Evolutionary conservation across 1,140 invertebrate species (phyloP).

Genomic region (Uloborus diversus): DNA sequence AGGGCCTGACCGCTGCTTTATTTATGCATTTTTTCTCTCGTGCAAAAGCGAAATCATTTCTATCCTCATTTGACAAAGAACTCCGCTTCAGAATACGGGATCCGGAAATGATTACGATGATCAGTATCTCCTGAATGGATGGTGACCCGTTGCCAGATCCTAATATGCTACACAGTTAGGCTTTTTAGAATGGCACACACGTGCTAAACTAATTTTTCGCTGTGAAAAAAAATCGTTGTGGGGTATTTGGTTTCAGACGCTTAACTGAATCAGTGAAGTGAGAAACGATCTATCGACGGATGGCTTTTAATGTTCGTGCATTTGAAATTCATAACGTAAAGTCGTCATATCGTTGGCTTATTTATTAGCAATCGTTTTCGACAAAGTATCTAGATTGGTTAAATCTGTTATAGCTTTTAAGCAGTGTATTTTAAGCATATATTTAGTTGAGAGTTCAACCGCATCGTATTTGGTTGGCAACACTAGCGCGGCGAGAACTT

Average conservation of each 20-base stretch:
- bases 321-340: too few species aligned
- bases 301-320: too few species aligned
- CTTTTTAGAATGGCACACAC: slow-evolving; percentile 4
- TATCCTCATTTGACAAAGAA: slow-evolving; percentile 15
- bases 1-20: slow-evolving; percentile 23
- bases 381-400: too few species aligned
- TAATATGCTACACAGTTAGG: not conserved
- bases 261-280: not conserved
- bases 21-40: not conserved
- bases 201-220: not conserved
- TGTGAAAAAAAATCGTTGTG: not conserved
- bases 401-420: too few species aligned
- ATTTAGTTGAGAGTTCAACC: too few species aligned
- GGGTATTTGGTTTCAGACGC: not conserved
- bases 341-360: too few species aligned
- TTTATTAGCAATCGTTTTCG: too few species aligned
- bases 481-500: too few species aligned
- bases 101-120: slow-evolving; percentile 38
- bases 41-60: slow-evolving; percentile 45
- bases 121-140: slow-evolving; percentile 20
- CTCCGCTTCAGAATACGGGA: not conserved
- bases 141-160: not conserved
- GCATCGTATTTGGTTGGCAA: too few species aligned
- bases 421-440: too few species aligned
- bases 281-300: too few species aligned